Evolutionary conservation across 2,113 vertebrate species (phyloP).

Genomic region (Scalopus aquaticus): DNA sequence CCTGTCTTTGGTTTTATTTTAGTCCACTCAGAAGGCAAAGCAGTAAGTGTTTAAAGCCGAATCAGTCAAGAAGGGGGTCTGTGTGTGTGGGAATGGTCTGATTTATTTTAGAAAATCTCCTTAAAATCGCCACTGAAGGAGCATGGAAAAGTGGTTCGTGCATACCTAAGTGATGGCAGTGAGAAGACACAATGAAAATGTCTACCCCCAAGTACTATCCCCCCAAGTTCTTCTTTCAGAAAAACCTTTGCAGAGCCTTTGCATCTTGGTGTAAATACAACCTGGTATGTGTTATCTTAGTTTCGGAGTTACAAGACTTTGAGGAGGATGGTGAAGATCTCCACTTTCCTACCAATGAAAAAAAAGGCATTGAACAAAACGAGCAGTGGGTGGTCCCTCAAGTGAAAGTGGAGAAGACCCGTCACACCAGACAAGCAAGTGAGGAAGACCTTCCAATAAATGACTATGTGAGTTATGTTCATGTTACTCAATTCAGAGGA

Average conservation of each 20-base stretch:
- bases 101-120: slow-evolving; percentile 28
- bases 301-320: slow-evolving; percentile 82
- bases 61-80: background rate
- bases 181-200: background rate
- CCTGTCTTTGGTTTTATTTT: background rate
- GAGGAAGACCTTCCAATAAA: slow-evolving; percentile 88
- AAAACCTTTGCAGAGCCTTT: slow-evolving; percentile 18
- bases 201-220: background rate
- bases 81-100: background rate
- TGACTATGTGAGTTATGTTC: slow-evolving; percentile 85
- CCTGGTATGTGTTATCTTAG: slow-evolving; percentile 65
- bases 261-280: background rate
- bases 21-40: background rate
- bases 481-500: background rate
- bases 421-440: slow-evolving; percentile 83
- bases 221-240: background rate
- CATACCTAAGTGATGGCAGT: background rate
- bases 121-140: background rate
- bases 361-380: slow-evolving; percentile 65
- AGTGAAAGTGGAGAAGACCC: slow-evolving; percentile 61
- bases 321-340: slow-evolving; percentile 82
- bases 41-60: slow-evolving; percentile 14
- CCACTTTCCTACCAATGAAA: slow-evolving; percentile 63
- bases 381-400: slow-evolving; percentile 65
- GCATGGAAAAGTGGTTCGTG: background rate